Evolutionary conservation across 2,113 vertebrate genomes (phyloP).

Genomic region (Nannobrachium achirus): DNA sequence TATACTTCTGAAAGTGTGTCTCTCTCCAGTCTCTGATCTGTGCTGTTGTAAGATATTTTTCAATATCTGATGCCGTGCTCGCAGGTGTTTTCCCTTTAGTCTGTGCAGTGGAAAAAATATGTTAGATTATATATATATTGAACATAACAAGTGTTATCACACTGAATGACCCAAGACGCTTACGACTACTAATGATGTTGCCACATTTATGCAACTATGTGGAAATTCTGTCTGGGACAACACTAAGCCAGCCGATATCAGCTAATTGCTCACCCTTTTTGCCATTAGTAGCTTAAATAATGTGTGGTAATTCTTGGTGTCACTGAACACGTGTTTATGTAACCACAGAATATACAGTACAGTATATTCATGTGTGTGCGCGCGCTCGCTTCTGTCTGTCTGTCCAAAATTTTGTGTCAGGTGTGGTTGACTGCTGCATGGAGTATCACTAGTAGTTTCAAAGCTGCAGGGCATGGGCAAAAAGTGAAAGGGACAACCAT

Average conservation of each 20-base stretch:
- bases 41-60: conserved; percentile 80
- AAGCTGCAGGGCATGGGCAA: conserved; percentile 30
- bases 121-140: no score
- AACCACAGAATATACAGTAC: no score
- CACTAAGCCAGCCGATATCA: no score
- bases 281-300: not conserved
- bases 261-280: no score
- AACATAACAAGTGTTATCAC: no score
- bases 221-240: no score
- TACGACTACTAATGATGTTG: no score
- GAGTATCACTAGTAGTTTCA: conserved; percentile 40
- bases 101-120: conserved; percentile 54
- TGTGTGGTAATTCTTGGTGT: no score
- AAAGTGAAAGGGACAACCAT: conserved; percentile 55
- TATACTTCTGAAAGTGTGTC: conserved; percentile 81
- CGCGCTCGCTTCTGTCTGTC: conserved; percentile 9
- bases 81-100: conserved; percentile 85
- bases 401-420: not conserved
- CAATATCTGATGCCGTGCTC: conserved; percentile 80
- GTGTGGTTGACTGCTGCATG: conserved; percentile 14
- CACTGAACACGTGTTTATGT: not conserved
- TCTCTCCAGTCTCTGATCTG: conserved; percentile 79
- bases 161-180: no score
- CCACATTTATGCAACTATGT: no score
- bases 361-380: not conserved